phyloP scores from a whole-genome alignment of 2,888 invertebrate genomes.

The Stenodera caucasica region DNA sequence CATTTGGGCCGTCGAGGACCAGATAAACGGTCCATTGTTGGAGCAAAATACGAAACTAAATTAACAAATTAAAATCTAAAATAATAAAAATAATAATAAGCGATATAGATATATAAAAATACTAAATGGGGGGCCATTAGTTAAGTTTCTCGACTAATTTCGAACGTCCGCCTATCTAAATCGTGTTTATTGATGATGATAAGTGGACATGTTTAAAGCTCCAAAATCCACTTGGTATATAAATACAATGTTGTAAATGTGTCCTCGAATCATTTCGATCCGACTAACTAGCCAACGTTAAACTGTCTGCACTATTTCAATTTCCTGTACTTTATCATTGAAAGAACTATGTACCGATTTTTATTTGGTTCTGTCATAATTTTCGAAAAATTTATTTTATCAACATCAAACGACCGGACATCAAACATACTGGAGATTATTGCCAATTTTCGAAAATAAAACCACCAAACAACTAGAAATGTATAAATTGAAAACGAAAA shows the following conservation, averaged over 20 bases:
- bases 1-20: slow-evolving; percentile 16
- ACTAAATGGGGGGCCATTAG: neutral
- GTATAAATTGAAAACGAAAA: neutral
- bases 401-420: slow-evolving; percentile 37
- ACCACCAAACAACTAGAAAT: neutral
- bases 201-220: slow-evolving; percentile 49
- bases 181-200: slow-evolving; percentile 43
- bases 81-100: no score
- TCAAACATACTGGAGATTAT: slow-evolving; percentile 29
- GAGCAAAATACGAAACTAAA: slow-evolving; percentile 6
- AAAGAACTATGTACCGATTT: slow-evolving; percentile 17
- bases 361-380: slow-evolving; percentile 16
- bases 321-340: slow-evolving; percentile 42
- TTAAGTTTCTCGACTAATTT: slow-evolving; percentile 32
- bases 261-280: slow-evolving; percentile 50
- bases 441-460: neutral
- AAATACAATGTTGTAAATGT: slow-evolving; percentile 52
- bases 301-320: slow-evolving; percentile 50
- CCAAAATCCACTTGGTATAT: slow-evolving; percentile 34
- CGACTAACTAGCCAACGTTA: slow-evolving; percentile 54
- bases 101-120: no score
- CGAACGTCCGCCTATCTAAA: slow-evolving; percentile 41
- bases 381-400: slow-evolving; percentile 27
- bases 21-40: slow-evolving; percentile 19
- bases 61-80: no score